Evolutionary conservation across 2,888 invertebrate genomes (phyloP).

Genomic region (Phalangium opilio): DNA sequence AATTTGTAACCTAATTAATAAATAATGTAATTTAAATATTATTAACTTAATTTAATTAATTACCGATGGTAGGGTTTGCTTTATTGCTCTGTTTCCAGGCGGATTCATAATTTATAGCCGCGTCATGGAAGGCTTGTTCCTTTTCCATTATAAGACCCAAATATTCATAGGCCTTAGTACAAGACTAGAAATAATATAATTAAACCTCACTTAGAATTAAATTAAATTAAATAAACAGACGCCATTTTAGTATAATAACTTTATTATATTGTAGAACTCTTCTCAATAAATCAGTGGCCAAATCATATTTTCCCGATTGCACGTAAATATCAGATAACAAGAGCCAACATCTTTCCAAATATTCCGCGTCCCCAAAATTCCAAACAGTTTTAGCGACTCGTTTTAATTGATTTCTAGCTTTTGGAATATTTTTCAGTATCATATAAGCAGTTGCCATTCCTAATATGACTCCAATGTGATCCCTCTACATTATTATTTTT

Average conservation of each 20-base stretch:
- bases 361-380: conserved; percentile 92
- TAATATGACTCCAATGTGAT: conserved; percentile 70
- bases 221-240: no score
- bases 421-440: conserved; percentile 71
- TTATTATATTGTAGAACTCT: conserved; percentile 35
- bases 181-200: conserved; percentile 42
- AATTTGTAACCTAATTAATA: conserved; percentile 59
- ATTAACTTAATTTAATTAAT: no score
- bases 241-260: conserved; percentile 26
- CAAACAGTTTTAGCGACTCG: conserved; percentile 66
- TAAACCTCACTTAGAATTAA: no score
- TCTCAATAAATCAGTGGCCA: conserved; percentile 62
- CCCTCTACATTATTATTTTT: no score
- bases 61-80: conserved; percentile 61
- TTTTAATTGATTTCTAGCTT: conserved; percentile 84
- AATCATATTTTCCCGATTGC: conserved; percentile 62
- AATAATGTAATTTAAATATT: no score
- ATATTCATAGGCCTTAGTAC: conserved; percentile 78
- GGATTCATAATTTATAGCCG: conserved; percentile 60
- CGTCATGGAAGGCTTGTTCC: conserved; percentile 73
- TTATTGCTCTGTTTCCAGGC: conserved; percentile 75
- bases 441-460: conserved; percentile 73
- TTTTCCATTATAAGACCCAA: conserved; percentile 75
- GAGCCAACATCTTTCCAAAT: conserved; percentile 87
- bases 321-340: conserved; percentile 79